phyloP scores from a whole-genome alignment of 2,797 vertebrate species.

The Pseudochirops cupreus region DNA sequence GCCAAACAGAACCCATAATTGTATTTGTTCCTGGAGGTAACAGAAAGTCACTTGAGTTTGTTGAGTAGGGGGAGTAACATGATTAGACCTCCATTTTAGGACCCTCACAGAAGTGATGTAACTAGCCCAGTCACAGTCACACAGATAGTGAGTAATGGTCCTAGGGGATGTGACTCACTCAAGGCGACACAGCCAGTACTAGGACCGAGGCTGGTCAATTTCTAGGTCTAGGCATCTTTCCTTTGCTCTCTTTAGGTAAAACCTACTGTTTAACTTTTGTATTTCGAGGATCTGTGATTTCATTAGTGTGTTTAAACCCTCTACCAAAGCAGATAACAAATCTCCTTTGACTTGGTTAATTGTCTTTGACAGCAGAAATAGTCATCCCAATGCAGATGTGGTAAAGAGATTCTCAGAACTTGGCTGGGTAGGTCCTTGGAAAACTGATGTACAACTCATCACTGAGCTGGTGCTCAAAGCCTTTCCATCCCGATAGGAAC shows the following conservation, averaged over 20 bases:
- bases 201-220: not conserved
- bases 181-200: not conserved
- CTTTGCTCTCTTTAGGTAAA: not conserved
- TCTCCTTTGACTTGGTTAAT: not conserved
- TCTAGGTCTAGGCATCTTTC: not conserved
- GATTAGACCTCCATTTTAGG: not conserved
- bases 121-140: not conserved
- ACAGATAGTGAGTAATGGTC: not conserved
- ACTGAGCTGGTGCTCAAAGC: not conserved
- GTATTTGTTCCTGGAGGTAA: not conserved
- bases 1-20: not conserved
- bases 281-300: not conserved
- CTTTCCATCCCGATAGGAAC: not conserved
- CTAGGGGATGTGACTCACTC: not conserved
- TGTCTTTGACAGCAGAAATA: not conserved
- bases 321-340: not conserved
- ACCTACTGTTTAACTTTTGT: not conserved
- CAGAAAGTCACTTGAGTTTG: not conserved
- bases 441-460: not conserved
- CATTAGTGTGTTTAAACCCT: not conserved
- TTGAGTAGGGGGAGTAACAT: not conserved
- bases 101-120: not conserved
- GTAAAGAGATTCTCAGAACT: not conserved
- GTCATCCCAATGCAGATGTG: not conserved
- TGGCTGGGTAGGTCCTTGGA: not conserved